Conservation (phyloP, 1,140 invertebrate species). For the Eurosta solidaginis region DNA sequence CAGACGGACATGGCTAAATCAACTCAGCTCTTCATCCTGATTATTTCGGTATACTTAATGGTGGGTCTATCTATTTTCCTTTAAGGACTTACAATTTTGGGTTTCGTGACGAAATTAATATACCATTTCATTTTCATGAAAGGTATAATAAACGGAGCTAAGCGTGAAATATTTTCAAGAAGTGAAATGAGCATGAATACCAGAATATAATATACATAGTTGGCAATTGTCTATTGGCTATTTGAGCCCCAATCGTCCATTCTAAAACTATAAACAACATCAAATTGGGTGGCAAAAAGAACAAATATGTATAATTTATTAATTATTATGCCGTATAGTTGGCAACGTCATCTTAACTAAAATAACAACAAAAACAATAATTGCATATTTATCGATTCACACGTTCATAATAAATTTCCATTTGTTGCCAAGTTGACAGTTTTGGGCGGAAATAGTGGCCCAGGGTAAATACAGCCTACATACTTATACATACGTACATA, state of each 20-base stretch:
- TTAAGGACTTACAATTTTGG: no score
- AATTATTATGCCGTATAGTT: not conserved
- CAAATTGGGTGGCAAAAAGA: not conserved
- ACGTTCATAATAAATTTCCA: slow-evolving; percentile 24
- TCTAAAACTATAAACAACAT: not conserved
- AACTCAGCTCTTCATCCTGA: no score
- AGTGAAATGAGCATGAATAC: not conserved
- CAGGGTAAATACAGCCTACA: no score
- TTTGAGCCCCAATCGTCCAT: not conserved
- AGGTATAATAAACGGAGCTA: no score
- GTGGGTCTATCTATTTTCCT: no score
- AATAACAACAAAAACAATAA: not conserved
- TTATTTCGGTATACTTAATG: no score
- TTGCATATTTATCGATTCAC: slow-evolving; percentile 13
- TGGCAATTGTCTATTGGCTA: not conserved
- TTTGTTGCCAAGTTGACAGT: slow-evolving; percentile 7
- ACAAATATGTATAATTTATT: slow-evolving; percentile 9
- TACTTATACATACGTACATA: no score
- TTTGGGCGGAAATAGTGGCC: not conserved
- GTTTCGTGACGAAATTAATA: no score
- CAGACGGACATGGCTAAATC: no score
- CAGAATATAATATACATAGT: not conserved
- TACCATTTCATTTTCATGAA: no score
- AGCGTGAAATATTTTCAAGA: not conserved
- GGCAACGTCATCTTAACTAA: not conserved